Evolutionary conservation across 2,113 vertebrate genomes (phyloP), one percentile per base, ranked within the genome.

Genomic region (Fregetta grallaria): DNA sequence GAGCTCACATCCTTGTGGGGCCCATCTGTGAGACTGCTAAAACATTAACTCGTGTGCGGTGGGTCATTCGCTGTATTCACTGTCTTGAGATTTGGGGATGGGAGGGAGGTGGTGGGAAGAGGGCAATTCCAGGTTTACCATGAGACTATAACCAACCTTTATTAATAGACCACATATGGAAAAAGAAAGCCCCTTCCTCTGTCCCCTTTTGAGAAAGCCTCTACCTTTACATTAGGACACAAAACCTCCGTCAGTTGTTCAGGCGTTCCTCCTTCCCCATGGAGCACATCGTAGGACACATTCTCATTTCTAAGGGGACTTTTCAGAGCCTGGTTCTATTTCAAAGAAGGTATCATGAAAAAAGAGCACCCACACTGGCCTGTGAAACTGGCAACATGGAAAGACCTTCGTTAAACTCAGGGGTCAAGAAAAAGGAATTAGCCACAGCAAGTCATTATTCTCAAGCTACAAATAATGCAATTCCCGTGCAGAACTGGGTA

Each of bases 91-190:
- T 86, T 12, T 23, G 21, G 34, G 53, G 11, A 25, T 63, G 70
- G 15, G 7, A 17, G 16, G 30, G 61, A 7, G 36, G 59, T 38
- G n/a, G 62, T 76, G 70, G 71, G 71, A 90, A 91, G 82, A 90
- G 56, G 52, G 42, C 83, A 93, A 94, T 92, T 92, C 68, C 90
- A 96, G 94, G 88, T 92, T 97, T 96, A 78, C 85, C 27, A 2
- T 53, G 44, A 71, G 83, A 70, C 74, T 92, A 52, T 68, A 95
- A 88, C 71, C 77, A 87, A 76, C 66, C 85, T 93, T 92, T 67
- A 77, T 68, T 80, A 86, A 87, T 9, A 87, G 59, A 88, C 10
- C 47, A 40, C 22, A 52, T 76, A 80, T 27, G 59, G 85, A 49
- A 55, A 96, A 97, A 92, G 52, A 77, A 84, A 94, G 50, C 40